These are phyloP conservation scores for cattle (Bos taurus) DNA, from an alignment of 2,113 vertebrate genomes.

Conservation along the genomic window DNA sequence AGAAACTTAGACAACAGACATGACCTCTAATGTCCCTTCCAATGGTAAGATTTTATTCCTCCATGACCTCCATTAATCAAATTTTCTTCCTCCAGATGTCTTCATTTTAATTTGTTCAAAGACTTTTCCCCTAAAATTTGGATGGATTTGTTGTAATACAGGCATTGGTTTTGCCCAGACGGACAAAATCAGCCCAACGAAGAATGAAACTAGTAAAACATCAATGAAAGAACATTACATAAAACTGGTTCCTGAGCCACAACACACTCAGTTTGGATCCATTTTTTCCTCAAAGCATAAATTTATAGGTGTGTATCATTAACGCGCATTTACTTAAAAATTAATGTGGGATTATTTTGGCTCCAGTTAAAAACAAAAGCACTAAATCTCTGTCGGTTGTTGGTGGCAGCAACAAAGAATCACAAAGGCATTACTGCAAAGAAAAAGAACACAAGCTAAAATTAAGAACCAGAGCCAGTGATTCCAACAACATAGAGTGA, in stretches of 20 bases:
- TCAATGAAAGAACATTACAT: background rate
- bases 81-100: background rate
- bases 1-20: background rate
- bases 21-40: background rate
- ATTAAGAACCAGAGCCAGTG: background rate
- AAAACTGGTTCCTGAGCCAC: background rate
- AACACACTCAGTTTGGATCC: background rate
- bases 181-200: background rate
- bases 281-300: background rate
- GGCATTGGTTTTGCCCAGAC: background rate
- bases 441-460: background rate
- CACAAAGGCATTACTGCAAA: background rate
- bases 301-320: background rate
- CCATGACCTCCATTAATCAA: background rate
- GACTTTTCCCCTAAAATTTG: background rate
- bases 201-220: background rate
- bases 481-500: background rate
- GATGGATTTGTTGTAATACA: background rate
- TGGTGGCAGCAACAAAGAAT: background rate
- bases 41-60: slow-evolving; percentile 16
- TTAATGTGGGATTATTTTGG: background rate
- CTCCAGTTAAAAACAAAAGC: background rate
- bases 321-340: background rate
- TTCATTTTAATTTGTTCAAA: background rate
- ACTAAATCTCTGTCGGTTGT: background rate